A percentile compares a stretch with the other conserved stretches of the same genome.
Evolutionary conservation across 2,113 vertebrate genomes (phyloP).

Genomic region (Collichthys lucidus): DNA sequence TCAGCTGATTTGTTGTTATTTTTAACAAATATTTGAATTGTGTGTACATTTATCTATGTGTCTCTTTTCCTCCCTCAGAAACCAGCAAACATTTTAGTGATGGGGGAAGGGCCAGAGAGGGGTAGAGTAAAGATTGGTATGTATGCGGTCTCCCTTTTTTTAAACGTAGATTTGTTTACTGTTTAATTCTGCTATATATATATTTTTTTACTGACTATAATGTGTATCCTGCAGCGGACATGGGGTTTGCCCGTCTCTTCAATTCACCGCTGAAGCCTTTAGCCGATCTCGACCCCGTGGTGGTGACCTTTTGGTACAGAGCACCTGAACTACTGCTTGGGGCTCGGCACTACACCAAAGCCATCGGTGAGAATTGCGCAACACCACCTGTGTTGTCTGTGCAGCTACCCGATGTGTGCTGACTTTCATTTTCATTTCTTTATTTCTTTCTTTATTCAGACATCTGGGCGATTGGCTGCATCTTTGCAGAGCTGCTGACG

Average conservation of each 20-base stretch:
- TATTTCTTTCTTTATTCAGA: conserved; percentile 82
- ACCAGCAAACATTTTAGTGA: conserved; percentile 99
- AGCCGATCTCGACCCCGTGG: conserved; percentile 99
- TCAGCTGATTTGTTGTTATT: neutral
- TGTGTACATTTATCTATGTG: conserved; percentile 1
- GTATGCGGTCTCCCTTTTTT: conserved; percentile 59
- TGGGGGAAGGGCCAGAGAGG: conserved; percentile 99
- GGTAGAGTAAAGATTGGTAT: conserved; percentile 99
- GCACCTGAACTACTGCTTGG: conserved; percentile 98
- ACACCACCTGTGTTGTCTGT: conserved; percentile 24
- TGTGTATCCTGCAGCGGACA: conserved; percentile 88
- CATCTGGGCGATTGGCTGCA: conserved; percentile 99
- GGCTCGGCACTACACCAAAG: conserved; percentile 99
- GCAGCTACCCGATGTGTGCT: neutral
- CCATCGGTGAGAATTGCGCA: conserved; percentile 90
- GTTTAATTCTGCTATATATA: neutral
- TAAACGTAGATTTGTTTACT: no score
- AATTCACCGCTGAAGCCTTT: conserved; percentile 99
- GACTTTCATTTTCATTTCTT: neutral
- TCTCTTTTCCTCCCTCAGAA: conserved; percentile 86
- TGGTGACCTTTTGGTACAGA: conserved; percentile 99
- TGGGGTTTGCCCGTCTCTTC: conserved; percentile 99
- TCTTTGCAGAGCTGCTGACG: conserved; percentile 99
- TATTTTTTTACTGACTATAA: neutral
- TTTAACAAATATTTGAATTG: neutral